Evolutionary conservation across 64 coral and sea anemone genomes (phyloP).

Genomic region (Stylophora pistillata): DNA sequence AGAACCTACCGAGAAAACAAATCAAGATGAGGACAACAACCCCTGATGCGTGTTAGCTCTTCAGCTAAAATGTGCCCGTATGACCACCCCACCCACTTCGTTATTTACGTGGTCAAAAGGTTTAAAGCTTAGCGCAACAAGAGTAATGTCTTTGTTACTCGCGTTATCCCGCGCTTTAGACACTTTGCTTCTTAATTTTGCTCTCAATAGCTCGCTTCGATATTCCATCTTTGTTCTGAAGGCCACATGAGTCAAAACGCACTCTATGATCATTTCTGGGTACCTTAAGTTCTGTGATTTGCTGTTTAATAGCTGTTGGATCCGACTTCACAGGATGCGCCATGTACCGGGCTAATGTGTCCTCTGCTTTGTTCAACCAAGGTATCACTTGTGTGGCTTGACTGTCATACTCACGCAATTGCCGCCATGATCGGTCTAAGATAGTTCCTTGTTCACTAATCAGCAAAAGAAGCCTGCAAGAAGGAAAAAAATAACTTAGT

Average conservation of each 20-base stretch:
- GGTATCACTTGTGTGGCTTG: conserved; percentile 86
- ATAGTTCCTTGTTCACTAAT: conserved; percentile 85
- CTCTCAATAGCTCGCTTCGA: too few relatives aligned
- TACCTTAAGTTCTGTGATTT: conserved; percentile 92
- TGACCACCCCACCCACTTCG: not conserved
- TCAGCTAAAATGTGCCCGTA: too few relatives aligned
- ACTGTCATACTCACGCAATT: conserved; percentile 92
- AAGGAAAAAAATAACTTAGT: not conserved
- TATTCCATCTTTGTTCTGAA: too few relatives aligned
- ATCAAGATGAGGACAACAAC: not conserved
- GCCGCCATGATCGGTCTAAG: conserved; percentile 87
- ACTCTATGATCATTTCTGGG: not conserved
- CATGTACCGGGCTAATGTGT: conserved; percentile 75
- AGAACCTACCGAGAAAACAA: conserved; percentile 43
- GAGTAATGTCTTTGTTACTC: too few relatives aligned
- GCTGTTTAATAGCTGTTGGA: conserved; percentile 45
- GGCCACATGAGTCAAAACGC: too few relatives aligned
- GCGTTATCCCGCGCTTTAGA: too few relatives aligned
- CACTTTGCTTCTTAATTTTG: too few relatives aligned
- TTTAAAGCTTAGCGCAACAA: too few relatives aligned
- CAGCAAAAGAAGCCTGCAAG: conserved; percentile 66
- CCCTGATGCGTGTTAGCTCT: not conserved
- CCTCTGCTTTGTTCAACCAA: conserved; percentile 83
- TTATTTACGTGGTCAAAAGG: too few relatives aligned
- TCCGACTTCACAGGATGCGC: conserved; percentile 73